Conservation (phyloP, 2,113 vertebrate genomes). For the Dromas ardeola region DNA sequence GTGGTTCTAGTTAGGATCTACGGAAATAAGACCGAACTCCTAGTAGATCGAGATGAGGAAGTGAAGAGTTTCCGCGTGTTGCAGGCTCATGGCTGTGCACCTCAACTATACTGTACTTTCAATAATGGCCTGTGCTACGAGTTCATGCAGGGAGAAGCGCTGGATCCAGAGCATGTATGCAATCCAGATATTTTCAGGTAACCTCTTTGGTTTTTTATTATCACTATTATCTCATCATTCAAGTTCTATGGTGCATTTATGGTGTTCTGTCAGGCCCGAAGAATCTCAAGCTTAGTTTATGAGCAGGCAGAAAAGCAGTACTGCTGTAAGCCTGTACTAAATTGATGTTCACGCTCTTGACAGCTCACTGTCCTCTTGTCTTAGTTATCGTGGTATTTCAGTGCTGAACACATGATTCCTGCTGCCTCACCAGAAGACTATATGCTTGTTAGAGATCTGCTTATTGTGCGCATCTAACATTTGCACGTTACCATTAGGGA, state of each 20-base stretch:
- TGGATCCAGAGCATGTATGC: slow-evolving; percentile 93
- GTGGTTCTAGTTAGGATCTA: slow-evolving; percentile 96
- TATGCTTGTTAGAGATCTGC: background rate
- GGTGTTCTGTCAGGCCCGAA: background rate
- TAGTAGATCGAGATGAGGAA: slow-evolving; percentile 94
- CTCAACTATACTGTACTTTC: slow-evolving; percentile 95
- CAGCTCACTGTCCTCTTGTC: background rate
- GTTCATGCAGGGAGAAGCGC: slow-evolving; percentile 91
- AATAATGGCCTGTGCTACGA: slow-evolving; percentile 96
- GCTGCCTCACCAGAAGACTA: background rate
- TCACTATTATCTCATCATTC: background rate
- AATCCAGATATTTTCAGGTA: slow-evolving; percentile 89
- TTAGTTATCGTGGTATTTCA: background rate
- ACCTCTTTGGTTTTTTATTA: background rate
- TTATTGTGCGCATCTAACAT: background rate
- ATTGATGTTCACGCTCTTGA: background rate
- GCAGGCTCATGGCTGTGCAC: slow-evolving; percentile 91
- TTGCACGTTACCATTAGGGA: background rate
- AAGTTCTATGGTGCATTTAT: background rate
- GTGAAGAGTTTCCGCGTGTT: slow-evolving; percentile 95
- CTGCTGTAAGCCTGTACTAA: accelerated
- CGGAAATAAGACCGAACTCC: slow-evolving; percentile 93
- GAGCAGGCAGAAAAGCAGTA: background rate
- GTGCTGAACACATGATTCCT: background rate
- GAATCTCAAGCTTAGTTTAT: background rate